These are phyloP conservation scores for Corbicula japonica DNA, from an alignment of 2,888 invertebrate species.

Conservation along the genomic window DNA sequence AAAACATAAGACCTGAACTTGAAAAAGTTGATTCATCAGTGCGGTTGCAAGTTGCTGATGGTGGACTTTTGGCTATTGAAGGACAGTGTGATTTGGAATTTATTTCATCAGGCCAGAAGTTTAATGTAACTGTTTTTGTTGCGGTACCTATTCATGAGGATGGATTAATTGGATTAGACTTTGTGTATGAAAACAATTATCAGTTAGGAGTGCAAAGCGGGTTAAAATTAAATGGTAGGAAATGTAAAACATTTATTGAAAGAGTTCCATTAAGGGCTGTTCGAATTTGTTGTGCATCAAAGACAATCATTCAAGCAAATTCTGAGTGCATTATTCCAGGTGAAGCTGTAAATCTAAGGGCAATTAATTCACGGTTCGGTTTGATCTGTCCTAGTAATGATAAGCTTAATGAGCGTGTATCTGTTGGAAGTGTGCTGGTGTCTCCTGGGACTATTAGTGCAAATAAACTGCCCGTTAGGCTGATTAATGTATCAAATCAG, in stretches of 20 bases:
- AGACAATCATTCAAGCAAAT: too few relatives aligned
- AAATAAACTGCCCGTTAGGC: too few relatives aligned
- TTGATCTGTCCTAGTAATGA: too few relatives aligned
- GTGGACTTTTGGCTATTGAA: not conserved
- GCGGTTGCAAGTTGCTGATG: not conserved
- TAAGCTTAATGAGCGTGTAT: too few relatives aligned
- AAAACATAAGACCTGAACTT: not conserved
- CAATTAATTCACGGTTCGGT: too few relatives aligned
- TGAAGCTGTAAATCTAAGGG: too few relatives aligned
- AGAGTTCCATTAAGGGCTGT: not conserved
- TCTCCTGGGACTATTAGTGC: too few relatives aligned
- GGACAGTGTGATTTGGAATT: not conserved
- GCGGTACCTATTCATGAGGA: slow-evolving; percentile 6
- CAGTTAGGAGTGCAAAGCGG: not conserved
- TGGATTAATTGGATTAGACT: slow-evolving; percentile 4
- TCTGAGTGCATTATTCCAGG: too few relatives aligned
- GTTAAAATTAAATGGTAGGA: not conserved
- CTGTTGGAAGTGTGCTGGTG: too few relatives aligned
- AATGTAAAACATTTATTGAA: not conserved
- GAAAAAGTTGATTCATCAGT: slow-evolving; percentile 1
- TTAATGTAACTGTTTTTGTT: not conserved
- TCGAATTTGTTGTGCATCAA: too few relatives aligned
- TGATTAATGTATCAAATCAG: not conserved
- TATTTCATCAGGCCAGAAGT: not conserved
- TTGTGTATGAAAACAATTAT: not conserved